These are phyloP conservation scores for Trichonephila clavipes DNA, from an alignment of 1,140 invertebrate genomes.

Conservation along the genomic window DNA sequence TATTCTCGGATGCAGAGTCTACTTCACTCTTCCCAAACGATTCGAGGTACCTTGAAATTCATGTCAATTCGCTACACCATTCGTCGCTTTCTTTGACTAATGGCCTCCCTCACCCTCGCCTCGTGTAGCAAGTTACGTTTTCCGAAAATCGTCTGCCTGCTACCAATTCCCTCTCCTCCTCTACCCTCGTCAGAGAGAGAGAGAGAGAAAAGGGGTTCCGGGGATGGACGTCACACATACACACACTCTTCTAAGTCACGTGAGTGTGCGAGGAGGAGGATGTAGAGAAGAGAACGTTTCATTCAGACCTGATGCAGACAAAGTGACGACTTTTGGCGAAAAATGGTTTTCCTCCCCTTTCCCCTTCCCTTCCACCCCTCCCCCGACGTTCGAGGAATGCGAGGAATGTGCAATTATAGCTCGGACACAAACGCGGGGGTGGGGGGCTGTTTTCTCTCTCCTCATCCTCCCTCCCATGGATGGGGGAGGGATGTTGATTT, in stretches of 20 bases:
- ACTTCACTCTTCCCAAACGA: too few species aligned
- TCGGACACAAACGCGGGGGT: conserved; percentile 65
- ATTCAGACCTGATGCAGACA: conserved; percentile 74
- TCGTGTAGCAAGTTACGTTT: neutral
- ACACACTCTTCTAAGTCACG: neutral
- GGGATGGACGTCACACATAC: conserved; percentile 14
- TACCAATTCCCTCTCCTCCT: neutral
- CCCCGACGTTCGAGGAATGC: conserved; percentile 46
- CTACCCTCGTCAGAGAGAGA: neutral
- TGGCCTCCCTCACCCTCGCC: neutral
- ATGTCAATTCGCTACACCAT: too few species aligned
- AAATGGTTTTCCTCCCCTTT: conserved; percentile 58
- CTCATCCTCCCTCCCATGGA: neutral
- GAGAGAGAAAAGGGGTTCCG: neutral
- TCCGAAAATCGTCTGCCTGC: neutral
- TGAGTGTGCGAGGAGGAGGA: neutral
- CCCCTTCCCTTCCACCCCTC: neutral
- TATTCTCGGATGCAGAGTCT: too few species aligned
- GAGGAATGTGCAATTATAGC: conserved; percentile 75
- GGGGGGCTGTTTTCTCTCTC: conserved; percentile 24
- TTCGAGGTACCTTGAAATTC: too few species aligned
- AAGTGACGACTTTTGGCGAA: conserved; percentile 74
- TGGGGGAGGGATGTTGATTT: conserved; percentile 43
- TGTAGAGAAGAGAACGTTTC: conserved; percentile 22
- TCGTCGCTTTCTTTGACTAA: too few species aligned